A percentile compares a stretch with the other conserved stretches of the same genome.
Evolutionary conservation across 2,113 vertebrate species (phyloP).

Genomic region (Candoia aspera): DNA sequence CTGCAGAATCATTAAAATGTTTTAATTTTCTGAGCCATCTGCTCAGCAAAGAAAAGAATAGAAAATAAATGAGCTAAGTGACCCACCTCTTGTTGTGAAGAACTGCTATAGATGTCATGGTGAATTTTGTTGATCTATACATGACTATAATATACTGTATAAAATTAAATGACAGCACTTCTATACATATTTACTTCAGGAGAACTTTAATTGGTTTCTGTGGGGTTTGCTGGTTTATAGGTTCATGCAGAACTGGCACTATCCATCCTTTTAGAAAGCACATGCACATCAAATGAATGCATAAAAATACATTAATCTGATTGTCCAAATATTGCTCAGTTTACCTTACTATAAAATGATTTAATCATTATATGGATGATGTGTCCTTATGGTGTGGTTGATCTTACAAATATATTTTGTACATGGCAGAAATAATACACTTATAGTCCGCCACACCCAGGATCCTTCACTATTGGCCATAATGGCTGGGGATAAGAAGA

Average conservation of each 20-base stretch:
- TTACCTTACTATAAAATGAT: neutral
- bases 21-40: neutral
- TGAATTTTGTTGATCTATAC: conserved; percentile 12
- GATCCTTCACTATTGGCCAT: neutral
- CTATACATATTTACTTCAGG: neutral
- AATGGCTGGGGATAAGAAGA: neutral
- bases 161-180: neutral
- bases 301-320: neutral
- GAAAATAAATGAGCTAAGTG: neutral
- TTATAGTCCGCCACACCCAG: neutral
- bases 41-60: neutral
- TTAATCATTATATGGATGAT: neutral
- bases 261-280: neutral
- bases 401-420: neutral
- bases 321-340: neutral
- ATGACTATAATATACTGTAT: neutral
- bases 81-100: neutral
- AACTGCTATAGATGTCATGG: neutral
- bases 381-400: neutral
- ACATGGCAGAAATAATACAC: neutral
- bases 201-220: neutral
- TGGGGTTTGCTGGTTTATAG: neutral
- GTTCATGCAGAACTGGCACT: neutral
- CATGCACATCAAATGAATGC: neutral
- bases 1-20: neutral